Percentiles rank a stretch among this genome's conserved stretches.
These are phyloP conservation scores for Cerceris ruficornis DNA, from an alignment of 2,888 invertebrate genomes.

Conservation along the genomic window DNA sequence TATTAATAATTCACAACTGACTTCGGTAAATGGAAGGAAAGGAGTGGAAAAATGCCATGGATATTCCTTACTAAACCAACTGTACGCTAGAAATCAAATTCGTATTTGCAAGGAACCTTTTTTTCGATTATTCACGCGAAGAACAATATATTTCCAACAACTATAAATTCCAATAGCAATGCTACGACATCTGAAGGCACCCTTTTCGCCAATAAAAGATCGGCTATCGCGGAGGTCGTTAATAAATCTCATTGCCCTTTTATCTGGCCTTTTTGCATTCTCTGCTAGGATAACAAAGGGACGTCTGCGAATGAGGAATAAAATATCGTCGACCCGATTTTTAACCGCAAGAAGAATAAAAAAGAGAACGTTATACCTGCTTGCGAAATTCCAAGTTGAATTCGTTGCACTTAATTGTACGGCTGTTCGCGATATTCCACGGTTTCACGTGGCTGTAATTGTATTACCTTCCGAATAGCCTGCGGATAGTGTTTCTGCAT, in stretches of 20 bases:
- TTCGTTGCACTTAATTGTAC: conserved; percentile 9
- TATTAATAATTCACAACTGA: too few species aligned
- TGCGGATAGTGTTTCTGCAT: background rate
- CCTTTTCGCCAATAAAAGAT: background rate
- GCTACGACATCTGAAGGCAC: too few species aligned
- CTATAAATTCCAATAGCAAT: too few species aligned
- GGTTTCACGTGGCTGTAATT: background rate
- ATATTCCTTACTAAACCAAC: too few species aligned
- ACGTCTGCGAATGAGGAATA: conserved; percentile 3
- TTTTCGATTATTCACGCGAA: too few species aligned
- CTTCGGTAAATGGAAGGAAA: too few species aligned
- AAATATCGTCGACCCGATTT: conserved; percentile 26
- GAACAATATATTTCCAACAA: too few species aligned
- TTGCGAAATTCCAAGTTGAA: background rate
- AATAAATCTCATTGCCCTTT: background rate
- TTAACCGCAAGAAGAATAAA: background rate
- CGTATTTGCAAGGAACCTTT: too few species aligned
- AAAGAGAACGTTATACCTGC: background rate
- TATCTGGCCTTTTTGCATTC: background rate
- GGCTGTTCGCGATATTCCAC: background rate
- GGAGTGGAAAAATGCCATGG: too few species aligned
- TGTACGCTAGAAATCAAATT: too few species aligned
- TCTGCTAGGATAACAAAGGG: background rate
- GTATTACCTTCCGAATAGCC: background rate
- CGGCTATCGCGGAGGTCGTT: background rate